A percentile compares a stretch with the other conserved stretches of the same genome.
Conservation (phyloP, 2,113 vertebrate genomes). For the Labeo catla region DNA sequence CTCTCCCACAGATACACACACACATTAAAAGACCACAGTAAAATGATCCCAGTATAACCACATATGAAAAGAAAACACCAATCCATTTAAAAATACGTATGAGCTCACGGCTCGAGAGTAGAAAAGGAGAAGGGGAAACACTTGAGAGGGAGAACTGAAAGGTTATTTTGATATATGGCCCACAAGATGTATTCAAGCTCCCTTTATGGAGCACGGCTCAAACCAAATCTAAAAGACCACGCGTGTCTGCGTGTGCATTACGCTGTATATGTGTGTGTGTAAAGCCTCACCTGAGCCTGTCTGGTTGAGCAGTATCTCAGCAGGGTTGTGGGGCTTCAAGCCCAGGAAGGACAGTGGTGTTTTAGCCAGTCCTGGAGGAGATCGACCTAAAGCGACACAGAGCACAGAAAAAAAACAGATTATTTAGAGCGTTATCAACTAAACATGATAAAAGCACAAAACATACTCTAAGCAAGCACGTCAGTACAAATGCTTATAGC, state of each 20-base stretch:
- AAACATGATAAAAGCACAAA: background rate
- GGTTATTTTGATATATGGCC: slow-evolving; percentile 15
- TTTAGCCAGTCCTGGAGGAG: slow-evolving; percentile 94
- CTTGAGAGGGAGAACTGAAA: slow-evolving; percentile 34
- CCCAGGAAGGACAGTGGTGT: slow-evolving; percentile 94
- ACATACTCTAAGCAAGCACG: background rate
- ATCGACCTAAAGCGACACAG: slow-evolving; percentile 79
- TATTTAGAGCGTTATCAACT: background rate
- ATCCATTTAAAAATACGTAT: slow-evolving; percentile 39
- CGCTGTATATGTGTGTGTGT: slow-evolving; percentile 15
- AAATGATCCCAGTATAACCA: slow-evolving; percentile 23
- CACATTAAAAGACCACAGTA: background rate
- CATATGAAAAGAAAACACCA: slow-evolving; percentile 35
- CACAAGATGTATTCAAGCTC: slow-evolving; percentile 13
- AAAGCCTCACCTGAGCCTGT: slow-evolving; percentile 85
- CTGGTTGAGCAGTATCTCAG: slow-evolving; percentile 89
- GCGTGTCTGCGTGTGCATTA: slow-evolving; percentile 11
- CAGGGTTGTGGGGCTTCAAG: slow-evolving; percentile 95
- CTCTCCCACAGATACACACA: slow-evolving; percentile 2
- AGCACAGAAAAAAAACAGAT: background rate
- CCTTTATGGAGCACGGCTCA: slow-evolving; percentile 26
- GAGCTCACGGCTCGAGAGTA: slow-evolving; percentile 40
- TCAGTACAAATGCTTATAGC: background rate
- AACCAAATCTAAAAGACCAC: background rate
- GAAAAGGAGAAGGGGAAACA: slow-evolving; percentile 3